Evolutionary conservation across 2,113 vertebrate species (phyloP).

Genomic region (Eudyptes chrysolophus): DNA sequence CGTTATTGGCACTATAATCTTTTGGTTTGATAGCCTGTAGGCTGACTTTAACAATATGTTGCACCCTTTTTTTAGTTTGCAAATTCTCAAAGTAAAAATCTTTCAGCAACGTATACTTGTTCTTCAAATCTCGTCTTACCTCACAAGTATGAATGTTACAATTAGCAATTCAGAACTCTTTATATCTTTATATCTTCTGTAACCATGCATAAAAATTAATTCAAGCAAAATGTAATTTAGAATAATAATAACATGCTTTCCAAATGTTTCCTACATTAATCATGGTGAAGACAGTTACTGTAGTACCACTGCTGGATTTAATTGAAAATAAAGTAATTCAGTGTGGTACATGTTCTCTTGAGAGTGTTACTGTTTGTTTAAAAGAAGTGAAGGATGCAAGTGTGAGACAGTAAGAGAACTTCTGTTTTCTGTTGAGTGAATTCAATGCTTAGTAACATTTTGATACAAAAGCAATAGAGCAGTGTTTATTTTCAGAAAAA

Average conservation of each 20-base stretch:
- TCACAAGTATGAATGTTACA: constrained; percentile 45
- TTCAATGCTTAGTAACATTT: constrained; percentile 27
- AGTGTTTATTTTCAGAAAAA: constrained; percentile 52
- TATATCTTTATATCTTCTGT: constrained; percentile 41
- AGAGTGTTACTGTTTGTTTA: constrained; percentile 41
- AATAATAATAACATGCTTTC: constrained; percentile 76
- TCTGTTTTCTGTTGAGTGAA: constrained; percentile 36
- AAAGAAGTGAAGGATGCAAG: not conserved
- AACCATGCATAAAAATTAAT: constrained; percentile 71
- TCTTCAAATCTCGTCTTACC: constrained; percentile 50
- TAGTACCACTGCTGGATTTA: constrained; percentile 58
- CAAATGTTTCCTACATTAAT: constrained; percentile 70
- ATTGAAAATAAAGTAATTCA: constrained; percentile 48
- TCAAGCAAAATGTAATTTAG: constrained; percentile 76
- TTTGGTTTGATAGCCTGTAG: not conserved
- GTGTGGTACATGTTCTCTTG: not conserved
- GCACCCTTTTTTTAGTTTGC: not conserved
- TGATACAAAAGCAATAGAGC: constrained; percentile 56
- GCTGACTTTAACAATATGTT: not conserved
- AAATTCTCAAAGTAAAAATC: constrained; percentile 15
- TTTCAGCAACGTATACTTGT: not conserved
- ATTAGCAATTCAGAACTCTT: constrained; percentile 69
- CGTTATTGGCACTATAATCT: not conserved
- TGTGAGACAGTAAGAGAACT: not conserved
- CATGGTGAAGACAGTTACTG: constrained; percentile 63